Evolutionary conservation across 2,797 vertebrate genomes (phyloP), one percentile per base, ranked within the genome.

Genomic region (Labroides dimidiatus): DNA sequence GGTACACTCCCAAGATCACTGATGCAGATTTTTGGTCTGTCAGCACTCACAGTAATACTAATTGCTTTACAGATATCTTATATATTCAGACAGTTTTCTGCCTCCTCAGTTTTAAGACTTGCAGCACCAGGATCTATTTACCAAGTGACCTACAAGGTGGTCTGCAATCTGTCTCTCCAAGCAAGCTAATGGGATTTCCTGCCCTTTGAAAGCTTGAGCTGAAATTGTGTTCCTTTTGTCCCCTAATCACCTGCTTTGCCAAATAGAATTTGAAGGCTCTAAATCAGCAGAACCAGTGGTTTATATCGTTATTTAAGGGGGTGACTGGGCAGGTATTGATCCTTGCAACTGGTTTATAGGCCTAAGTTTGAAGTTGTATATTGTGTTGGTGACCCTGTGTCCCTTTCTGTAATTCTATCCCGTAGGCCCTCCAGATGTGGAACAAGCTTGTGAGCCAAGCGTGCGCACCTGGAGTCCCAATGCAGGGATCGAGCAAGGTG

Each of bases 401-500:
- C 14, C 70, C 20, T 47, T 39, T 78, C 51, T 68, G 17, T 48
- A 33, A 78, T 66, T 44, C 58, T 16, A 10, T 62, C 44, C 64
- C 63, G 47, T 62, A 95, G 98, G 98, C 24, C 97, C 97, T 62
- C 98, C 98, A 62, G 98, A 99, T 3, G 98, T 98, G 49, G 98
- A 99, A 83, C 97, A 99, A 84, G 95, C 94, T 3, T 99, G 98
- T 69, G 97, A 99, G 84, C 95, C 97, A 83, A 99, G 96, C 1
- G 97, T 99, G 33, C 95, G 95, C 56, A 99, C 98, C 0, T 99
- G 98, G 98, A 99, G 97, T 59, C 98, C 98, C 55, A 96, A 97
- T 69, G 95, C 96, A 0, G 95, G 96, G 41, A 92, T 75, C 5
- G 94, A 94, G 70, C 90, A 91, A 87, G 94, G 63, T 85, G 95